Percentiles rank a stretch among this genome's conserved stretches.
Conservation (phyloP, 2,113 vertebrate genomes). For the Scophthalmus maximus region DNA sequence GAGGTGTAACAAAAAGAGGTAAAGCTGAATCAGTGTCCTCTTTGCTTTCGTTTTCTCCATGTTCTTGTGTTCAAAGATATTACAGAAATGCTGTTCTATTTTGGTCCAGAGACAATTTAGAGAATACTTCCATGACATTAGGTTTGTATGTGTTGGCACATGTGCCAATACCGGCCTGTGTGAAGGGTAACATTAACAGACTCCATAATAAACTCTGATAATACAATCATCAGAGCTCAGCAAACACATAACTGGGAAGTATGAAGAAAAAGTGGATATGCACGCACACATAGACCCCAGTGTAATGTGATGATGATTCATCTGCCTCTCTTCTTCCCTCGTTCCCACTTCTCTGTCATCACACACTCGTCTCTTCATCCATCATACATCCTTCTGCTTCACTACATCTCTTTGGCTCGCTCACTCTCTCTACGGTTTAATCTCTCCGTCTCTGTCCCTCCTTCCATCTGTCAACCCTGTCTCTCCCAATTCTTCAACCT, state of each 20-base stretch:
- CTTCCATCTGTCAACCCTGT: slow-evolving; percentile 44
- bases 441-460: slow-evolving; percentile 32
- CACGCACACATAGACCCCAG: slow-evolving; percentile 21
- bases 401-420: slow-evolving; percentile 29
- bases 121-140: neutral
- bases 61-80: neutral
- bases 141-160: neutral
- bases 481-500: slow-evolving; percentile 25
- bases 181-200: slow-evolving; percentile 22
- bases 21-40: neutral
- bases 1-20: neutral
- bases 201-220: slow-evolving; percentile 20
- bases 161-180: slow-evolving; percentile 8
- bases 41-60: neutral
- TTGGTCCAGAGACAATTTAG: neutral
- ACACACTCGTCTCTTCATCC: slow-evolving; percentile 60
- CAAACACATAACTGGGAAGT: slow-evolving; percentile 7
- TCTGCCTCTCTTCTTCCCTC: slow-evolving; percentile 59
- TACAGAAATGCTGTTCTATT: neutral
- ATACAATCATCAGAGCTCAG: slow-evolving; percentile 14
- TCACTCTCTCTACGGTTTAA: slow-evolving; percentile 16
- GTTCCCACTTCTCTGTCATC: slow-evolving; percentile 63
- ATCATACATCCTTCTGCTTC: slow-evolving; percentile 63
- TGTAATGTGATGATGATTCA: slow-evolving; percentile 60
- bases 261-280: slow-evolving; percentile 5